Evolutionary conservation across 2,888 invertebrate species (phyloP).

Genomic region (Neuroscelio doddi): DNA sequence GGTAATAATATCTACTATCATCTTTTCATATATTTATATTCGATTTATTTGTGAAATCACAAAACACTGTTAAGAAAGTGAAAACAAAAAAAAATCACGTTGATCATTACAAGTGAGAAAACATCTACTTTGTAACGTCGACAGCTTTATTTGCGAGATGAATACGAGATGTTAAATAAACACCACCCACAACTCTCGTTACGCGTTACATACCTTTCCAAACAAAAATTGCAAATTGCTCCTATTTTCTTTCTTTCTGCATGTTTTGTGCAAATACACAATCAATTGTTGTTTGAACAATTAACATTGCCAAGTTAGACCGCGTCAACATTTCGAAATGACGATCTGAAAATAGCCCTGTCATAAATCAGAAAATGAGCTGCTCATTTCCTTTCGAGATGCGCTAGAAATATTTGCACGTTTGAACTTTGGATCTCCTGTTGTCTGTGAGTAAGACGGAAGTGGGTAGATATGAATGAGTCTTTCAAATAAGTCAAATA

Average conservation of each 20-base stretch:
- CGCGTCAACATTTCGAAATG: conserved; percentile 28
- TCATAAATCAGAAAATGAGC: conserved; percentile 23
- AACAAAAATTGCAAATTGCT: not conserved
- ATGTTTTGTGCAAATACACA: too few relatives aligned
- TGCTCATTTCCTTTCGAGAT: conserved; percentile 25
- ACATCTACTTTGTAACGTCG: not conserved
- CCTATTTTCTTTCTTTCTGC: not conserved
- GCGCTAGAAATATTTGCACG: conserved; percentile 13
- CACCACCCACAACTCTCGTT: not conserved
- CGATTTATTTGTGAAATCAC: too few relatives aligned
- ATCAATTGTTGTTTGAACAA: not conserved
- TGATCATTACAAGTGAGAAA: too few relatives aligned
- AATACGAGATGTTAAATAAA: too few relatives aligned
- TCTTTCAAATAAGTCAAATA: conserved; percentile 8
- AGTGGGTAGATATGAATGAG: conserved; percentile 26
- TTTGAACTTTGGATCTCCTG: conserved; percentile 18
- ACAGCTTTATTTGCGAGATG: not conserved
- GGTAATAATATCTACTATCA: too few relatives aligned
- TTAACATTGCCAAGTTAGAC: conserved; percentile 31
- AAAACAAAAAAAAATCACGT: too few relatives aligned
- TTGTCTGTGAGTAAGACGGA: conserved; percentile 16
- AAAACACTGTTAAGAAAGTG: too few relatives aligned
- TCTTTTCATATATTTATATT: too few relatives aligned
- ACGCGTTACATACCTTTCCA: too few relatives aligned
- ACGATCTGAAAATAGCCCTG: conserved; percentile 27